Base-by-base conservation (phyloP, 2,797 vertebrate species). In the Tangara arthus region DNA sequence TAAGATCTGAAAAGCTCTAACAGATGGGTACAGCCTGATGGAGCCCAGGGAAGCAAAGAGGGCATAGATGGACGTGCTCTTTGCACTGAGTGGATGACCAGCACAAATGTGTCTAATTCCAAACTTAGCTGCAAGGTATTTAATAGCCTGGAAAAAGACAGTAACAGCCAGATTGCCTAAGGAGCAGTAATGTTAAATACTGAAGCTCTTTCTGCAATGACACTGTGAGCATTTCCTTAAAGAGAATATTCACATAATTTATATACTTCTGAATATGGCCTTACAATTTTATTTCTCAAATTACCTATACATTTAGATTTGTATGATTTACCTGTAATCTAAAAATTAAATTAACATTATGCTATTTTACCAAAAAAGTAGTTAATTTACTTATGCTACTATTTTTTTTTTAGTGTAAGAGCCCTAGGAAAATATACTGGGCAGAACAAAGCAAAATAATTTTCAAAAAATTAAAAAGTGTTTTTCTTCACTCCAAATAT, bases 1-100 rank as follows among this genome's bases (percentile, higher is more conserved):
- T 32, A 85, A 90, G 59, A 69, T 20, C 85, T 75, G 80, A 69
- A 79, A 91, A 86, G 27, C 63, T 87, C 35, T 41, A 86, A 34
- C 82, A 93, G 73, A 88, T 81, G 79, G 47, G 19, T 83, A 49
- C 19, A 81, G 72, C 65, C 8, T 41, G 24, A 50, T 37, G 55
- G 57, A 86, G 56, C 83, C 27, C 55, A 63, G 73, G 35, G 47
- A 87, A 87, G 47, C 42, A 76, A 61, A 86, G 50, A 68, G 73
- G 63, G 70, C 83, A 65, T 9, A 79, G 83, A 69, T 24, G 76
- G 78, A 84, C 0, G 0, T 49, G 52, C 44, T 55, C 34, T 79
- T 87, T 87, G 64, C 55, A 32, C 44, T 34, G 70, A 57, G n/a
- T 16, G 21, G 59, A 79, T 23, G 12, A 69, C 26, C 35, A 89